Evolutionary conservation across 2,797 vertebrate species (phyloP).

Genomic region (Xenentodon cancila): DNA sequence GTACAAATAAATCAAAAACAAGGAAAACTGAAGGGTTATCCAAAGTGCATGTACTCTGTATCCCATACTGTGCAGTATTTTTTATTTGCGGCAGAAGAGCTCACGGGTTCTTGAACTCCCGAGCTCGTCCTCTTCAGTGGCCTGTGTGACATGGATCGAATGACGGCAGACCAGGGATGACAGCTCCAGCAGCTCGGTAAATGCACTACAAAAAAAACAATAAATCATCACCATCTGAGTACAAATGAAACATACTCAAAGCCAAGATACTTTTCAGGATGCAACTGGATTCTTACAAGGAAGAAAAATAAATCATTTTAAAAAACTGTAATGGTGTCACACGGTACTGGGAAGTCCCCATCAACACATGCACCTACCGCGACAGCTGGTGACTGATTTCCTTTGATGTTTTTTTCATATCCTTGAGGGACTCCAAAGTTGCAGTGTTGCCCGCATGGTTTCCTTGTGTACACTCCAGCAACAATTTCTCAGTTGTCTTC

Average conservation of each 20-base stretch:
- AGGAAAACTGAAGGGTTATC: not conserved
- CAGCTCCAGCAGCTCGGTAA: slow-evolving; percentile 81
- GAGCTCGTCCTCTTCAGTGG: slow-evolving; percentile 73
- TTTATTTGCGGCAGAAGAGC: slow-evolving; percentile 71
- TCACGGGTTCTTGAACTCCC: slow-evolving; percentile 52
- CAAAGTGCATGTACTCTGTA: slow-evolving; percentile 45
- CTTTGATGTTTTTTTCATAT: slow-evolving; percentile 73
- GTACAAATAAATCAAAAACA: not conserved
- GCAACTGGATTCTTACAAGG: not conserved
- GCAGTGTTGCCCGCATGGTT: slow-evolving; percentile 57
- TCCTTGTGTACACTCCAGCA: slow-evolving; percentile 69
- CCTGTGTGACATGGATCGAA: slow-evolving; percentile 69
- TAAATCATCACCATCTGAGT: slow-evolving; percentile 1
- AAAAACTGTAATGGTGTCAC: not conserved
- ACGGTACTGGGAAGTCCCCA: not conserved
- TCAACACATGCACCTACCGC: slow-evolving; percentile 74
- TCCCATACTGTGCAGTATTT: slow-evolving; percentile 4
- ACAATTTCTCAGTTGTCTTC: slow-evolving; percentile 71
- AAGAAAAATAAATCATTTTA: not conserved
- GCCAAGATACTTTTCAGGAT: not conserved
- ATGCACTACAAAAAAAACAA: slow-evolving; percentile 66
- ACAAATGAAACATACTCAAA: not conserved
- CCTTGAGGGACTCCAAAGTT: slow-evolving; percentile 61
- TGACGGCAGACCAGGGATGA: slow-evolving; percentile 80
- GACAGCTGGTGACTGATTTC: slow-evolving; percentile 80